Evolutionary conservation across 2,888 invertebrate species (phyloP), one percentile per base, ranked within the genome.

Genomic region (Autographa gamma): DNA sequence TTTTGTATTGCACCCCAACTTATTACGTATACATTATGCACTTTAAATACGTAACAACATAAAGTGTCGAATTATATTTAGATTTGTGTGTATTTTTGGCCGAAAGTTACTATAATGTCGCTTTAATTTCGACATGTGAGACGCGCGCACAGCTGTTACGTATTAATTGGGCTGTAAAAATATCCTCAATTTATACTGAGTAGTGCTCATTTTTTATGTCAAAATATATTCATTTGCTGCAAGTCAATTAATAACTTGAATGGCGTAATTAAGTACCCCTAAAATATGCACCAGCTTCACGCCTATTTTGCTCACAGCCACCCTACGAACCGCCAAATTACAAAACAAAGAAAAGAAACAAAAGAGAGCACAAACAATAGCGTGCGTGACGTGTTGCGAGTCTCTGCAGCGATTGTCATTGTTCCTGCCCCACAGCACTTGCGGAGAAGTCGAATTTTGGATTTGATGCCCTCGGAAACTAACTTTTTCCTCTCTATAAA

Each of bases 331-430:
- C 85, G 80, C 88, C 86, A 89, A 91, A 92, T 92, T 90, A 89
- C 87, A 80, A 83, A 80, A 90, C 89, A 89, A 91, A 90, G 85
- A 87, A 90, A 88, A 91, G 25, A 91, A 90, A 92, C 91, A 91
- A 92, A 91, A 90, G 89, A 86, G 81, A 70, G 63, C 70, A 71
- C 69, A 83, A 90, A 93, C 93, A 93, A 94, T 90, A 85, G 91
- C 86, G 86, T 83, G 87, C 90, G 88, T 92, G 91, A 89, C 87
- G 90, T 87, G 86, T 81, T 88, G 91, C 88, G 86, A 87, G 89
- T 89, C 88, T 88, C 84, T 84, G 85, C 87, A 90, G 87, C 88
- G 89, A 89, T 88, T 88, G 73, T 85, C 87, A 91, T 93, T 94
- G 93, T 94, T 88, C 83, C 80, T 81, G 79, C 88, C 87, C 89